Evolutionary conservation across 2,797 vertebrate genomes (phyloP).

Genomic region (Echiichthys vipera): DNA sequence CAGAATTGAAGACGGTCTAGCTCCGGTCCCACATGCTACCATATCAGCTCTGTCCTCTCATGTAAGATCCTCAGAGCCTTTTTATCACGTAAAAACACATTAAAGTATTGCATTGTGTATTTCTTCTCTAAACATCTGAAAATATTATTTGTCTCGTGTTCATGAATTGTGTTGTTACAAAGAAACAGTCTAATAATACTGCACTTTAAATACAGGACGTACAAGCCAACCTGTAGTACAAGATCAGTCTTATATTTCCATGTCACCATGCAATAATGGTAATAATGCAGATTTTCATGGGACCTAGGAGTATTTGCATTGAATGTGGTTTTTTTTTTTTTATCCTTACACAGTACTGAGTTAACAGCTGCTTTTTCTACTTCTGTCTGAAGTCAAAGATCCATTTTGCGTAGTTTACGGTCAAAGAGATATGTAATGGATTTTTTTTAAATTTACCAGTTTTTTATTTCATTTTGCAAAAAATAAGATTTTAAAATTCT

Average conservation of each 20-base stretch:
- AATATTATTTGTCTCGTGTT: background rate
- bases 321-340: background rate
- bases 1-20: background rate
- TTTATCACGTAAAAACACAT: background rate
- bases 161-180: background rate
- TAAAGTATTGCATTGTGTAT: background rate
- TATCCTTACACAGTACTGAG: background rate
- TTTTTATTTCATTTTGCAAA: no score
- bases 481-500: background rate
- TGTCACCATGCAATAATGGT: background rate
- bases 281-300: background rate
- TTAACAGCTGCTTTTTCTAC: no score
- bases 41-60: no score
- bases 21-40: background rate
- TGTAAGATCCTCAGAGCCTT: background rate
- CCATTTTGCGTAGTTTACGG: background rate
- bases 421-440: background rate
- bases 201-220: background rate
- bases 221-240: background rate
- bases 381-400: no score
- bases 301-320: background rate
- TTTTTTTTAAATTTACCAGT: no score
- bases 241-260: background rate
- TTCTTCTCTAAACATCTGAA: background rate
- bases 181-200: background rate